Evolutionary conservation across 1,140 invertebrate species (phyloP), one percentile per base, ranked within the genome.

Genomic region (Drosophila nigromelanica): DNA sequence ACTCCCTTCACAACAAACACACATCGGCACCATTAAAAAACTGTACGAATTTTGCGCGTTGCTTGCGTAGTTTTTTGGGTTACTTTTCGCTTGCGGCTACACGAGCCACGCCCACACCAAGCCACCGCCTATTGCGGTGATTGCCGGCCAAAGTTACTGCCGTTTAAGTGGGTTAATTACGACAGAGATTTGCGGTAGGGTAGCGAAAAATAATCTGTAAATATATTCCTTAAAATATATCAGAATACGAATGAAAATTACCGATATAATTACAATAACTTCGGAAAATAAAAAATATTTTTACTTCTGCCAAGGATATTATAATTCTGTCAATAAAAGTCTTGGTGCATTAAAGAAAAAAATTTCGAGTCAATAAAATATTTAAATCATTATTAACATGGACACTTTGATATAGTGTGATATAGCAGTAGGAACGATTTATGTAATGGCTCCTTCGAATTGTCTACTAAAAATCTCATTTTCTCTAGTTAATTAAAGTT

Each of bases 161-260:
- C 78, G 48, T 58, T 50, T 67, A 86, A 87, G 72, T 82, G 70
- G 82, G 82, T 87, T 86, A 86, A 86, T 86, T 86, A 86, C 81
- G 55, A 59, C 52, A 61, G 66, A 51, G 82, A 66, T 70, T 43
- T 48, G 59, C 24, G 56, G 73, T 30, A 51, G 60, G 27, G 45
- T 37, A 18, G 24, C 62, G n/a, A 37, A 40, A 66, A 72, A 58
- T 45, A 45, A 24, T 45, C 55, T 45, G 40, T n/a, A 58, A 58
- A 58, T 58, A 45, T 45, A 45, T 18, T n/a, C 14, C 8, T 21
- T 40, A 8, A 58, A 45, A 58, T 58, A 58, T 45, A 45, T 45
- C 39, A 14, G n/a, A 50, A 27, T 27, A 27, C 24, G 5, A 27
- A 27, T 27, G 27, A 27, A 27, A 27, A 27, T 27, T 27, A 27